phyloP scores from a whole-genome alignment of 2,797 vertebrate species.

The Coilia nasus region DNA sequence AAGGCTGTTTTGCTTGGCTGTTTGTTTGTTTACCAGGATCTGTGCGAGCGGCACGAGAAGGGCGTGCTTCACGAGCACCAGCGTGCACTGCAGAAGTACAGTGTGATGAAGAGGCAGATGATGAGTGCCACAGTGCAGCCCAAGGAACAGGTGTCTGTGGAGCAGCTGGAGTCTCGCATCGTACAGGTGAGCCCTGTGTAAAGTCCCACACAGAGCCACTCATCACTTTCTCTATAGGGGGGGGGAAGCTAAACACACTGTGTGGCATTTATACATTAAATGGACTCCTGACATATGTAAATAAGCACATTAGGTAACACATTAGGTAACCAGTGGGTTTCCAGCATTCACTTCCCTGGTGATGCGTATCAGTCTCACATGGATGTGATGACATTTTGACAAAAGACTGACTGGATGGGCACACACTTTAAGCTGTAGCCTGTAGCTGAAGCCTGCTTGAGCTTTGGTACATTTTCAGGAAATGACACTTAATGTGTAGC shows the following conservation, averaged over 20 bases:
- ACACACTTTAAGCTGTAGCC: neutral
- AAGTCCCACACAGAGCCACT: conserved; percentile 22
- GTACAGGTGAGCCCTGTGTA: conserved; percentile 80
- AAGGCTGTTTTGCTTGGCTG: neutral
- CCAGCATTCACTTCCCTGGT: neutral
- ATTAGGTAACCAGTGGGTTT: neutral
- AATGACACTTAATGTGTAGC: too few species aligned
- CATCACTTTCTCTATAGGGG: conserved; percentile 24
- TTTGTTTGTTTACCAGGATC: conserved; percentile 74
- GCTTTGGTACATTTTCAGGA: neutral
- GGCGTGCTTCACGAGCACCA: conserved; percentile 95
- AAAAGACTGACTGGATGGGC: neutral
- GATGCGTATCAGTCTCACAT: neutral
- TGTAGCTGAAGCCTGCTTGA: neutral
- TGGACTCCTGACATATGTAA: too few species aligned
- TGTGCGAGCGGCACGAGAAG: conserved; percentile 97
- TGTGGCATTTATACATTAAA: too few species aligned
- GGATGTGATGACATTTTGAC: neutral
- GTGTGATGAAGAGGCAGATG: conserved; percentile 95
- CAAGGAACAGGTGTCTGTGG: conserved; percentile 87
- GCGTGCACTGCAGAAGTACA: conserved; percentile 90
- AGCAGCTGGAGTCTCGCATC: conserved; percentile 94
- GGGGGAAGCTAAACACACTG: too few species aligned
- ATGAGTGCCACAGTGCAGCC: conserved; percentile 87
- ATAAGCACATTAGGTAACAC: neutral